Evolutionary conservation across 2,888 invertebrate genomes (phyloP).

Genomic region (Dioctria rufipes): DNA sequence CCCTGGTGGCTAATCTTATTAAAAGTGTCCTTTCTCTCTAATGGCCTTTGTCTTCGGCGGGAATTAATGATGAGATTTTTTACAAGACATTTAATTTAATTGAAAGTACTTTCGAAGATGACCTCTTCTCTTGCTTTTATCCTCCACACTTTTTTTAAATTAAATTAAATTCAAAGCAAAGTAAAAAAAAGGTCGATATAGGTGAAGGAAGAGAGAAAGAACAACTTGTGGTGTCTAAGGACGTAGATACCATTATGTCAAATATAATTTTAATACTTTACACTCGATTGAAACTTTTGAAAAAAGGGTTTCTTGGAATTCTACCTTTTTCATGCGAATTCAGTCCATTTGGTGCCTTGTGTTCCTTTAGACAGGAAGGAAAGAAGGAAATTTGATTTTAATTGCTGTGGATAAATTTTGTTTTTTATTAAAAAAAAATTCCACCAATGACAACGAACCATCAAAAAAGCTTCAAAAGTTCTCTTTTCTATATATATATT

Average conservation of each 20-base stretch:
- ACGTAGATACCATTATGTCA: neutral
- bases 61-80: slow-evolving; percentile 38
- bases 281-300: slow-evolving; percentile 4
- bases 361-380: neutral
- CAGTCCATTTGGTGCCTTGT: neutral
- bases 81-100: slow-evolving; percentile 51
- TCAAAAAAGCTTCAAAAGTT: neutral
- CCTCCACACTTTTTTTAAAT: neutral
- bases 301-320: slow-evolving; percentile 10
- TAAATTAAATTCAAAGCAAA: no score
- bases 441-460: neutral
- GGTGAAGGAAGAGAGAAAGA: neutral
- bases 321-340: neutral
- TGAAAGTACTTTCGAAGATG: slow-evolving; percentile 46
- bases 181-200: slow-evolving; percentile 3
- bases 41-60: slow-evolving; percentile 43
- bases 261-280: slow-evolving; percentile 28
- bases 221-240: slow-evolving; percentile 16
- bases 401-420: neutral
- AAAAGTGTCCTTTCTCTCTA: slow-evolving; percentile 37
- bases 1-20: slow-evolving; percentile 36
- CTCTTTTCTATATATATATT: no score
- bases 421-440: neutral
- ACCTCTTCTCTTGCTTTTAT: slow-evolving; percentile 28
- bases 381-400: neutral